Base-by-base conservation (phyloP, 2,113 vertebrate species). In the Synodontis membranacea region DNA sequence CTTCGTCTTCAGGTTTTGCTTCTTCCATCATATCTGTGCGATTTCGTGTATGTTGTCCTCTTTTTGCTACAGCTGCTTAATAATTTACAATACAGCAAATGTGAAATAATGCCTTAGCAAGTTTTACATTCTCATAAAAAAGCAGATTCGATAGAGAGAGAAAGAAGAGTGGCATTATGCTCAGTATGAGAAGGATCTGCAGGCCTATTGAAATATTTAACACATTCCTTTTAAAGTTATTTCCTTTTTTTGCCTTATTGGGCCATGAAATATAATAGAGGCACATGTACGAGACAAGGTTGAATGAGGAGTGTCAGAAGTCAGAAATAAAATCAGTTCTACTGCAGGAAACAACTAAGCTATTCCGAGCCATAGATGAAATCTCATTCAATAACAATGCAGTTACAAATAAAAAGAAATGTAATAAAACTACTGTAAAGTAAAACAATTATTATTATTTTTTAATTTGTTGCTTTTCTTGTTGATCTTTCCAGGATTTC, bases 181-280 rank as follows among this genome's bases (percentile, higher is more conserved):
- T 91, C 54, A 86, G 88, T 39, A 12, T 25, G 72, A 48, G 42
- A 75, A 46, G 42, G 46, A 75, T 75, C 28, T 15, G 72, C 72
- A 75, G 42, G 25, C 82, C 91, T 92, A 90, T 88, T 94, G 89
- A 93, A 94, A 94, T 93, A 94, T 94, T 93, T 90, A 93, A 81
- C 68, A 92, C 82, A 86, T 84, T 88, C 86, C 23, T 83, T 75
- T 72, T 42, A 70, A 75, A 75, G 42, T 46, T 75, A 46, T 75
- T 75, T 75, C 84, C 64, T 84, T 84, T 86, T 82, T 82, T 84
- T 89, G 83, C 85, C 87, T 92, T 92, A 92, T 90, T 92, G 89
- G 89, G 84, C 12, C 72, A 75, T n/a, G 42, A 28, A 75, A n/a
- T n/a, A 46, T 75, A 75, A 46, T 75, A 46, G 23, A 44, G 85